A percentile compares a stretch with the other conserved stretches of the same genome.
phyloP scores from a whole-genome alignment of 2,113 vertebrate species.

The Chitala chitala region DNA sequence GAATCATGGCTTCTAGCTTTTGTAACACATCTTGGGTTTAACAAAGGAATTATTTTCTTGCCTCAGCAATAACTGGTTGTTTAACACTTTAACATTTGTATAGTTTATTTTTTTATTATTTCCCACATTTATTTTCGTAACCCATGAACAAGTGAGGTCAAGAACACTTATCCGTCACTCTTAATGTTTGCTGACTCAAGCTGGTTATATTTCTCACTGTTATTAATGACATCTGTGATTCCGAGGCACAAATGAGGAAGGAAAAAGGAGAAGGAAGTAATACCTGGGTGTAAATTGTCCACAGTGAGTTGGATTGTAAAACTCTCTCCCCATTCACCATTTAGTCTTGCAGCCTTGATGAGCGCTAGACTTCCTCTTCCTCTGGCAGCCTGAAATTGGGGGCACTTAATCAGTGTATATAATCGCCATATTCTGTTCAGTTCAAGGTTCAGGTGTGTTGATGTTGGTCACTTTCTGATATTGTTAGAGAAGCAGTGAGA shows the following conservation, averaged over 20 bases:
- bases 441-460: not conserved
- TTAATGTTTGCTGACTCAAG: not conserved
- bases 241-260: not conserved
- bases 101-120: too few relatives aligned
- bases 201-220: not conserved
- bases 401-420: not conserved
- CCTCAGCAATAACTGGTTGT: too few relatives aligned
- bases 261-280: not conserved
- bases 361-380: not conserved
- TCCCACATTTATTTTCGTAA: too few relatives aligned
- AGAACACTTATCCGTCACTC: too few relatives aligned
- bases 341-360: not conserved
- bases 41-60: too few relatives aligned
- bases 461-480: conserved; percentile 5
- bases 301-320: not conserved
- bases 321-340: not conserved
- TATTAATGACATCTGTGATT: not conserved
- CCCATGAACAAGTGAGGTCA: too few relatives aligned
- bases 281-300: not conserved
- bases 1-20: too few relatives aligned
- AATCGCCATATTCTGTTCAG: not conserved
- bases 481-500: too few relatives aligned
- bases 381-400: not conserved
- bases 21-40: too few relatives aligned
- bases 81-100: too few relatives aligned